Percentiles rank a stretch among this genome's conserved stretches.
Conservation (phyloP, 2,113 vertebrate species). For the Choloepus hoffmanni region DNA sequence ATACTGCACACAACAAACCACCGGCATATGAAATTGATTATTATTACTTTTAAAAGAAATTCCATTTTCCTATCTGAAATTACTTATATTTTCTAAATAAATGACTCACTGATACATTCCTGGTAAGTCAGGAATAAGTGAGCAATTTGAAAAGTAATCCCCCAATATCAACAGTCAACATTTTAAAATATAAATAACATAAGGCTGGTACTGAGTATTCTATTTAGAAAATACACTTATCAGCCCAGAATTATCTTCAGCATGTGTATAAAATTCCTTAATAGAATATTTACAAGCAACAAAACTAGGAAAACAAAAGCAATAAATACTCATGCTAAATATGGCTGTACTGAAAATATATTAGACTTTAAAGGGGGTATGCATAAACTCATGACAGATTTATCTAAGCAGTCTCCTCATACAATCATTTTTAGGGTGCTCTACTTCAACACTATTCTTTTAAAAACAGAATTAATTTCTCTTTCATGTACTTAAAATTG, state of each 20-base stretch:
- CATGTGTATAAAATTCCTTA: slow-evolving; percentile 49
- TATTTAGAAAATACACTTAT: slow-evolving; percentile 33
- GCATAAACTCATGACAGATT: not conserved
- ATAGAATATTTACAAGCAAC: slow-evolving; percentile 41
- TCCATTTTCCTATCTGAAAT: slow-evolving; percentile 47
- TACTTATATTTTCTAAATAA: slow-evolving; percentile 57
- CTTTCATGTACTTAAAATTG: slow-evolving; percentile 38
- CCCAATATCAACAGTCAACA: slow-evolving; percentile 21
- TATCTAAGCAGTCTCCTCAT: not conserved
- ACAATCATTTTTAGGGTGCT: not conserved
- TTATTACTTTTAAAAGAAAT: slow-evolving; percentile 31
- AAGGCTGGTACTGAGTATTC: not conserved
- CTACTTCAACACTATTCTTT: not conserved
- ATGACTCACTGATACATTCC: not conserved
- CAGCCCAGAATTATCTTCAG: not conserved
- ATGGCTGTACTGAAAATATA: not conserved
- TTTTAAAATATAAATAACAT: slow-evolving; percentile 66
- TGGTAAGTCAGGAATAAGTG: slow-evolving; percentile 19
- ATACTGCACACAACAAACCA: not conserved
- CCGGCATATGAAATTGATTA: not conserved
- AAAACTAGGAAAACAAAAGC: slow-evolving; percentile 54
- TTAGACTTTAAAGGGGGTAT: not conserved
- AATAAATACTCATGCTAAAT: slow-evolving; percentile 36
- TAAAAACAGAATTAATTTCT: slow-evolving; percentile 45
- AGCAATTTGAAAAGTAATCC: slow-evolving; percentile 64